Conservation (phyloP, 2,113 vertebrate genomes). For the Tretioscincus oriximinensis region DNA sequence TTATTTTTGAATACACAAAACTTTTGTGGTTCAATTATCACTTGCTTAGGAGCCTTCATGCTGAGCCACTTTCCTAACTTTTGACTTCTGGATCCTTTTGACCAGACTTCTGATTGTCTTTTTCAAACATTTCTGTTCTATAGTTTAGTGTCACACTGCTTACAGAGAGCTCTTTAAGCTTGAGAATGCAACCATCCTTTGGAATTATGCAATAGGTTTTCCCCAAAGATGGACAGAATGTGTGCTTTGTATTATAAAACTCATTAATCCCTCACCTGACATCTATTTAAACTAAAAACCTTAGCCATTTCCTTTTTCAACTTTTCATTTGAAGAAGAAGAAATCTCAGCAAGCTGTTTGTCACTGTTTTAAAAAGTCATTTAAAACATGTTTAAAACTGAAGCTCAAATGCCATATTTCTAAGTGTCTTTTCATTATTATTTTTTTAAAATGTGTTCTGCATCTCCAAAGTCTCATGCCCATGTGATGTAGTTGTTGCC, state of each 20-base stretch:
- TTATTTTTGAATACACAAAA: constrained; percentile 10
- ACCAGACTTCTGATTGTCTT: neutral
- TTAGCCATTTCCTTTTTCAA: constrained; percentile 30
- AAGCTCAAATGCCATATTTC: constrained; percentile 30
- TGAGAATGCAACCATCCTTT: constrained; percentile 11
- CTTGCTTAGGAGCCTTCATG: constrained; percentile 2
- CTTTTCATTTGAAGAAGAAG: constrained; percentile 28
- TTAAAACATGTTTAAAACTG: constrained; percentile 54
- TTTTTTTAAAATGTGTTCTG: constrained; percentile 31
- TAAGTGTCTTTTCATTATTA: constrained; percentile 38
- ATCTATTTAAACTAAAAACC: constrained; percentile 31
- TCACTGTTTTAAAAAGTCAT: constrained; percentile 25
- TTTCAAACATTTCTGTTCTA: neutral
- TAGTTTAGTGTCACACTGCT: neutral
- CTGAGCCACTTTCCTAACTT: constrained; percentile 27
- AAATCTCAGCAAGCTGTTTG: constrained; percentile 3
- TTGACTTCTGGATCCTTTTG: constrained; percentile 10
- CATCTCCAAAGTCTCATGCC: constrained; percentile 42
- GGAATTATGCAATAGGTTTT: neutral
- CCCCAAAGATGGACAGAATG: constrained; percentile 8
- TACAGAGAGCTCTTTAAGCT: constrained; percentile 9
- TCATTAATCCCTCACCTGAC: constrained; percentile 4
- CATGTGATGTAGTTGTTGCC: constrained; percentile 62
- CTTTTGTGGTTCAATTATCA: neutral
- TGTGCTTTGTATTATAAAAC: neutral